Conservation (phyloP, 2,113 vertebrate species). For the Centrocercus urophasianus region DNA sequence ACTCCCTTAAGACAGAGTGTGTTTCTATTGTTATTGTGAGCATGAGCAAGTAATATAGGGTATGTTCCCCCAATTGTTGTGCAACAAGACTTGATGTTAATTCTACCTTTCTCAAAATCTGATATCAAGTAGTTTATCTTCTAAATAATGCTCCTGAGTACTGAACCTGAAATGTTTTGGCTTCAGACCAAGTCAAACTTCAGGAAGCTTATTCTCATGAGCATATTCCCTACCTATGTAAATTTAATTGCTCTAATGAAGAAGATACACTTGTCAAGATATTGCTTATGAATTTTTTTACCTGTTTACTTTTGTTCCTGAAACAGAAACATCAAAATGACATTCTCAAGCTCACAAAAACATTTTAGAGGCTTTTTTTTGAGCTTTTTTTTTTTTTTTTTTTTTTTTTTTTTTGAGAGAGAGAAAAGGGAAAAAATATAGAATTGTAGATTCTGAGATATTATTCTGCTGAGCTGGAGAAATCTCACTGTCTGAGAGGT, state of each 20-base stretch:
- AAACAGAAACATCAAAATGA: conserved; percentile 58
- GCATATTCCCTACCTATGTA: conserved; percentile 74
- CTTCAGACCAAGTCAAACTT: conserved; percentile 82
- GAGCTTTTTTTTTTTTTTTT: too few relatives aligned
- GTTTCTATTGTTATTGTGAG: conserved; percentile 59
- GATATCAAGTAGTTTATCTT: conserved; percentile 81
- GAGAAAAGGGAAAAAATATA: too few relatives aligned
- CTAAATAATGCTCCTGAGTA: conserved; percentile 81
- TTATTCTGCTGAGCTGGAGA: neutral
- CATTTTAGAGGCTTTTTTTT: neutral
- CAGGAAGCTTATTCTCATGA: conserved; percentile 76
- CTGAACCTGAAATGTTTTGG: conserved; percentile 80
- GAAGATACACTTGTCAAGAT: conserved; percentile 77
- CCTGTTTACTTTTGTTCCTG: conserved; percentile 61
- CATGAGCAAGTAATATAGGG: conserved; percentile 61
- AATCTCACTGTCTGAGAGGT: neutral
- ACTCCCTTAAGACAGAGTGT: conserved; percentile 61
- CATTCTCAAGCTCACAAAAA: neutral
- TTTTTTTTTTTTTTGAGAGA: too few relatives aligned
- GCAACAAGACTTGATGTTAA: conserved; percentile 77
- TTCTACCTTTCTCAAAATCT: conserved; percentile 81
- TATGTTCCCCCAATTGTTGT: conserved; percentile 76
- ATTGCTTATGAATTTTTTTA: conserved; percentile 65
- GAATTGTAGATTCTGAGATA: neutral
- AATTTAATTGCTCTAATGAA: conserved; percentile 84